Conservation (phyloP, 2,113 vertebrate genomes). For the Cyprinodon tularosa region DNA sequence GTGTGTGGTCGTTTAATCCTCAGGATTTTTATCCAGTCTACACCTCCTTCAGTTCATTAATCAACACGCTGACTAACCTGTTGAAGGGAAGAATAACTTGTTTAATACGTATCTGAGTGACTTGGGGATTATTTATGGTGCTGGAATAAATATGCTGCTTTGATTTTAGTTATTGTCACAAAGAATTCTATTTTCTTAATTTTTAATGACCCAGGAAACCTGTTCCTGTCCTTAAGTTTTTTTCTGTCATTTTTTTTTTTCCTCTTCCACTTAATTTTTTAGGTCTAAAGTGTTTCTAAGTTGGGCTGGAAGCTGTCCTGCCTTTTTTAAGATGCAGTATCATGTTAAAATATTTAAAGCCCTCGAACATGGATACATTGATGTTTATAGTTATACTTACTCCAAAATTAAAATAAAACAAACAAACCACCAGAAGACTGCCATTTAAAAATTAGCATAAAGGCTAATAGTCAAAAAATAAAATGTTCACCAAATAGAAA, state of each 20-base stretch:
- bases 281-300: slow-evolving; percentile 4
- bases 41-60: neutral
- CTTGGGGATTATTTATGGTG: neutral
- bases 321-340: neutral
- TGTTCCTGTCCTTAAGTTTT: neutral
- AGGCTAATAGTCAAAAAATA: no score
- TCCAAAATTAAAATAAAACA: no score
- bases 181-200: neutral
- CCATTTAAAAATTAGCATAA: no score
- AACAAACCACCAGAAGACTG: no score
- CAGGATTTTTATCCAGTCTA: slow-evolving; percentile 5
- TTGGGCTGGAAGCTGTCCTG: neutral
- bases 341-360: neutral
- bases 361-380: no score
- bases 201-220: slow-evolving; percentile 41
- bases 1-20: slow-evolving; percentile 8
- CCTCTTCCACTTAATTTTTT: slow-evolving; percentile 4
- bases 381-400: no score
- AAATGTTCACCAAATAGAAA: no score
- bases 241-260: neutral
- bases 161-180: slow-evolving; percentile 9
- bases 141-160: neutral
- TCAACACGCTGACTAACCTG: neutral
- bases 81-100: neutral
- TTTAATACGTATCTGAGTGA: neutral